Evolutionary conservation across 2,113 vertebrate species (phyloP).

Genomic region (Caloenas nicobarica): DNA sequence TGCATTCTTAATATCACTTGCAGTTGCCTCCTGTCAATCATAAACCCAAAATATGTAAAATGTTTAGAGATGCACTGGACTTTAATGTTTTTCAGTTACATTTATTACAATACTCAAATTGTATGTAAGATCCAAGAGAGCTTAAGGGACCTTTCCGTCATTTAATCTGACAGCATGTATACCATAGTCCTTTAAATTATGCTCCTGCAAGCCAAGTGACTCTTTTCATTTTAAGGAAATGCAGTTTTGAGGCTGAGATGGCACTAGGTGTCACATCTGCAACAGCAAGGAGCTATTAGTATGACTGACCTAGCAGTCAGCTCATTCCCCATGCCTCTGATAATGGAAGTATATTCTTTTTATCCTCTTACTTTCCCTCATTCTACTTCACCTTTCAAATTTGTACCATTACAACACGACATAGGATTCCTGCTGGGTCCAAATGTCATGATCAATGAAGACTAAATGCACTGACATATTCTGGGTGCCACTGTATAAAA

Average conservation of each 20-base stretch:
- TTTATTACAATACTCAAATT: background rate
- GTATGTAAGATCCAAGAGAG: background rate
- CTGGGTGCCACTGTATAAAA: too few relatives aligned
- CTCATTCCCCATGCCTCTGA: background rate
- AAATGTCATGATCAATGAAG: background rate
- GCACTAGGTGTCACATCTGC: background rate
- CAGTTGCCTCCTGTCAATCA: background rate
- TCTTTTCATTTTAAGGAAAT: background rate
- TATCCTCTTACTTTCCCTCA: background rate
- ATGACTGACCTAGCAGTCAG: background rate
- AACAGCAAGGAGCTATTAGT: background rate
- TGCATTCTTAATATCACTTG: background rate
- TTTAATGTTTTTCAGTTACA: background rate
- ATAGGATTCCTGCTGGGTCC: background rate
- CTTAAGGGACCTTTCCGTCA: rapidly evolving
- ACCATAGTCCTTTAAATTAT: background rate
- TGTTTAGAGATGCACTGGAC: background rate
- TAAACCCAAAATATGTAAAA: background rate
- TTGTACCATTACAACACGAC: background rate
- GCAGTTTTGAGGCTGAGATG: background rate
- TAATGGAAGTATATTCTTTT: background rate
- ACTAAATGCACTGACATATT: background rate
- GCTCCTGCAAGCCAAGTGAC: background rate
- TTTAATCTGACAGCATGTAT: background rate
- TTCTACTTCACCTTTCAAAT: background rate